These are phyloP conservation scores for Platerodrilus igneus DNA, from an alignment of 2,888 invertebrate species.

Conservation along the genomic window DNA sequence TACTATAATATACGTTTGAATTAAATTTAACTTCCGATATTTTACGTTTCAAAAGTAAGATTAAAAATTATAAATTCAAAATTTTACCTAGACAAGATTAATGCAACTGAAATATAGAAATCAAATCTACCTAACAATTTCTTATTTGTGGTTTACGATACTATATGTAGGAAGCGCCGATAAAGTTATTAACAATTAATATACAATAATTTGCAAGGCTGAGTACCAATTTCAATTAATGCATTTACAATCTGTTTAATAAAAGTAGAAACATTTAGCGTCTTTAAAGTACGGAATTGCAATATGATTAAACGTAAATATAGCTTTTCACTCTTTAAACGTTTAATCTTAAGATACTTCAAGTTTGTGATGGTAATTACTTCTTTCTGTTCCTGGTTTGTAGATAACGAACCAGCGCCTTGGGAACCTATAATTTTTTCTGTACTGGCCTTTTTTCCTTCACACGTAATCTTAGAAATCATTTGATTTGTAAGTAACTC, in stretches of 20 bases:
- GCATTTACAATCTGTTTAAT: constrained; percentile 45
- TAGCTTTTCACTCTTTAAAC: constrained; percentile 48
- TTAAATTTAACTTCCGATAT: too few relatives aligned
- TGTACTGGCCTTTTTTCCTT: constrained; percentile 48
- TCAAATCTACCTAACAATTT: too few relatives aligned
- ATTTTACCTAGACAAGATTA: too few relatives aligned
- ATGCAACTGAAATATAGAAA: too few relatives aligned
- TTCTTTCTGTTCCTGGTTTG: constrained; percentile 26
- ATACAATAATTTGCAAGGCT: constrained; percentile 48
- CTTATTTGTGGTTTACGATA: too few relatives aligned
- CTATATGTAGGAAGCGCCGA: too few relatives aligned
- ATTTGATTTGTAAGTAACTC: constrained; percentile 51
- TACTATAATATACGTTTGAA: too few relatives aligned
- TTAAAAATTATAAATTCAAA: too few relatives aligned
- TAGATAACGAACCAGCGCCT: constrained; percentile 21
- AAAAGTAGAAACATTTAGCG: constrained; percentile 44
- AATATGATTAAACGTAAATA: constrained; percentile 50
- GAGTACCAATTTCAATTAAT: constrained; percentile 48
- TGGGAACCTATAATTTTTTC: constrained; percentile 36
- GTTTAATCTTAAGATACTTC: constrained; percentile 41
- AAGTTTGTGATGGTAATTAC: constrained; percentile 22
- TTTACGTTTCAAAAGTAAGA: too few relatives aligned
- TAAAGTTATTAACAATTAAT: too few relatives aligned
- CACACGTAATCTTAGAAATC: constrained; percentile 52
- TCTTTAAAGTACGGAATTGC: constrained; percentile 56